Conservation (phyloP, 2,888 invertebrate genomes). For the Cetonia aurata region DNA sequence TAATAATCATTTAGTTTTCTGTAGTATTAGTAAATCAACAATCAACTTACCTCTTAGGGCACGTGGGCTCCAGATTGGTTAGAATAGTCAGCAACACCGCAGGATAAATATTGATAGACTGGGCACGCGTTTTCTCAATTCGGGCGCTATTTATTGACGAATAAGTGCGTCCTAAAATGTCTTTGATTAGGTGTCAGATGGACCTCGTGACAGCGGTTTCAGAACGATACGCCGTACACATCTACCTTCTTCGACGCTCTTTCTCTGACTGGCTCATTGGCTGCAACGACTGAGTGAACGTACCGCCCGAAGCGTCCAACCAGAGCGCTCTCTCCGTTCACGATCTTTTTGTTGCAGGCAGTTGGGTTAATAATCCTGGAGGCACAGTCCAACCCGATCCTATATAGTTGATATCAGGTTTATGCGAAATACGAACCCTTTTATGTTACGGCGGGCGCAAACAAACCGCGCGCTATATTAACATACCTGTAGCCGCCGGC, state of each 20-base stretch:
- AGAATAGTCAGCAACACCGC: slow-evolving; percentile 47
- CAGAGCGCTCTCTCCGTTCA: slow-evolving; percentile 55
- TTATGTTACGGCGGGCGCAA: slow-evolving; percentile 59
- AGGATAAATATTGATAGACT: slow-evolving; percentile 6
- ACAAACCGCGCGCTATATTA: slow-evolving; percentile 56
- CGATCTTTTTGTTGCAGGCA: slow-evolving; percentile 61
- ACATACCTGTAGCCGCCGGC: slow-evolving; percentile 54
- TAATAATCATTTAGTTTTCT: not conserved
- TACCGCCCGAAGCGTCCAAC: slow-evolving; percentile 58
- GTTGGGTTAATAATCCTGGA: slow-evolving; percentile 62
- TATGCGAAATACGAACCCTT: slow-evolving; percentile 61
- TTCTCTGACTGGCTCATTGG: slow-evolving; percentile 55
- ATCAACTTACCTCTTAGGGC: slow-evolving; percentile 62
- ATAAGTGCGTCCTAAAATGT: slow-evolving; percentile 14
- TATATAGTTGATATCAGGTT: slow-evolving; percentile 59
- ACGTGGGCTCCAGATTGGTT: slow-evolving; percentile 64
- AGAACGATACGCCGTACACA: slow-evolving; percentile 43
- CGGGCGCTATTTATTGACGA: slow-evolving; percentile 7
- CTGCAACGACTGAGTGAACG: slow-evolving; percentile 55
- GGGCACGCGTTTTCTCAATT: slow-evolving; percentile 6
- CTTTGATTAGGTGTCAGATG: slow-evolving; percentile 34
- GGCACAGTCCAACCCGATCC: slow-evolving; percentile 60
- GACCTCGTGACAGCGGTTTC: slow-evolving; percentile 50
- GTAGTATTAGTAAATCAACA: slow-evolving; percentile 10
- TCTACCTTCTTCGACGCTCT: slow-evolving; percentile 48